These are phyloP conservation scores for Cetoscarus ocellatus DNA, from an alignment of 2,797 vertebrate species.

Conservation along the genomic window DNA sequence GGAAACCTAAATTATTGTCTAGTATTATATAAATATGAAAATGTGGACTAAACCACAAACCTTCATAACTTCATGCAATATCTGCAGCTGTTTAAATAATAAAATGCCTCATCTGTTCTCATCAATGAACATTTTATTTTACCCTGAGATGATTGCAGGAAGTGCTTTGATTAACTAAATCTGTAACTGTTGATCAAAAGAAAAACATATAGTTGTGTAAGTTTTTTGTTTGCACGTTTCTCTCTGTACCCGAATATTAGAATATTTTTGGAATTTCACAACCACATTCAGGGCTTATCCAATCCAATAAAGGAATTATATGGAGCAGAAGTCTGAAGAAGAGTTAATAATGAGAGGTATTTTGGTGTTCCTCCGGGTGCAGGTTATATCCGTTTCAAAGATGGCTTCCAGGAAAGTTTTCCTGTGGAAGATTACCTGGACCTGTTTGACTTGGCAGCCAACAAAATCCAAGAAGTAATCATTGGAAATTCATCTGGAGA, in stretches of 20 bases:
- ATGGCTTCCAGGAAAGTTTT: slow-evolving; percentile 89
- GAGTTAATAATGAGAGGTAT: slow-evolving; percentile 13
- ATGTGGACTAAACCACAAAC: background rate
- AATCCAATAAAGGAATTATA: slow-evolving; percentile 5
- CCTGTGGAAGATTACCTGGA: slow-evolving; percentile 95
- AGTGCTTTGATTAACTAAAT: background rate
- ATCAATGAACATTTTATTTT: background rate
- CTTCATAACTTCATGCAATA: background rate
- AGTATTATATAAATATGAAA: too few relatives aligned
- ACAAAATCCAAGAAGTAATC: slow-evolving; percentile 89
- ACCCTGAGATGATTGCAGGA: background rate
- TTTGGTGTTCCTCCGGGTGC: slow-evolving; percentile 20
- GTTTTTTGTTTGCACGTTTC: background rate
- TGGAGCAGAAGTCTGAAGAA: slow-evolving; percentile 9
- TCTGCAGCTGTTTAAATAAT: slow-evolving; percentile 1
- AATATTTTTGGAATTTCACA: background rate
- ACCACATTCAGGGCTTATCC: background rate
- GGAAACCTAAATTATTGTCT: too few relatives aligned
- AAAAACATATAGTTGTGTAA: too few relatives aligned
- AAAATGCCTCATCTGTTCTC: slow-evolving; percentile 4
- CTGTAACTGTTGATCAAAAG: background rate
- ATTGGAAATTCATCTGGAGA: slow-evolving; percentile 78
- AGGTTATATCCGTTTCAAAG: slow-evolving; percentile 92
- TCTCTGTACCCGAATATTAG: background rate
- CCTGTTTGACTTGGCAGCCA: slow-evolving; percentile 92